A percentile compares a stretch with the other conserved stretches of the same genome.
These are phyloP conservation scores for Montipora foliosa DNA, from an alignment of 64 coral and sea anemone genomes.

Conservation along the genomic window DNA sequence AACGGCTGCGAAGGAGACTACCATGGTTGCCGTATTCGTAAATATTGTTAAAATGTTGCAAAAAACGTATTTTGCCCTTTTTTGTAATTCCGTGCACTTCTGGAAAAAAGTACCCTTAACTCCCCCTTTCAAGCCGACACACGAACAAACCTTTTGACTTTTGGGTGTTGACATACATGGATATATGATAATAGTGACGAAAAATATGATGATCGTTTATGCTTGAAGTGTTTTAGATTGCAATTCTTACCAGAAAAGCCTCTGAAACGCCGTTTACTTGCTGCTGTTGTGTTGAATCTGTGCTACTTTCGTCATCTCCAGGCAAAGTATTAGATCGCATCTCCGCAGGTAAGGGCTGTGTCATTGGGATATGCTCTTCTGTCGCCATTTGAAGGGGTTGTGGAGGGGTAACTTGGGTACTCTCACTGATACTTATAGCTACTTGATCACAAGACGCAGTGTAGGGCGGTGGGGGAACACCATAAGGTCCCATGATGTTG, in stretches of 20 bases:
- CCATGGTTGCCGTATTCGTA: no score
- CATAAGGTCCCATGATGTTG: slow-evolving; percentile 80
- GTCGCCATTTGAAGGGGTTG: background rate
- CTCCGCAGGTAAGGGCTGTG: background rate
- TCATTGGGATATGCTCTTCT: background rate
- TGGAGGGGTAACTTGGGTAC: background rate
- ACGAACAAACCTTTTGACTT: no score
- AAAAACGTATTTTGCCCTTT: no score
- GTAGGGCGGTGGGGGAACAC: slow-evolving; percentile 40
- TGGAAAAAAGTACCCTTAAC: no score
- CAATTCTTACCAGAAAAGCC: background rate
- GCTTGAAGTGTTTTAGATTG: background rate
- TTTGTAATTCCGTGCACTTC: no score
- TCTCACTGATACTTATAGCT: background rate
- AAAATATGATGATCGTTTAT: no score
- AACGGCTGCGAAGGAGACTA: no score
- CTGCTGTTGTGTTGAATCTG: background rate
- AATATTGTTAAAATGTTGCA: no score
- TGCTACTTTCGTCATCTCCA: background rate
- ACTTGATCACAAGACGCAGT: background rate
- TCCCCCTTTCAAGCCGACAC: no score
- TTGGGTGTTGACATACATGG: no score
- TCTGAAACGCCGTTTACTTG: background rate
- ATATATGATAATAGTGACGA: no score
- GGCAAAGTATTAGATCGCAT: background rate